Evolutionary conservation across 2,113 vertebrate species (phyloP), one percentile per base, ranked within the genome.

Genomic region (Mastomys natalensis): DNA sequence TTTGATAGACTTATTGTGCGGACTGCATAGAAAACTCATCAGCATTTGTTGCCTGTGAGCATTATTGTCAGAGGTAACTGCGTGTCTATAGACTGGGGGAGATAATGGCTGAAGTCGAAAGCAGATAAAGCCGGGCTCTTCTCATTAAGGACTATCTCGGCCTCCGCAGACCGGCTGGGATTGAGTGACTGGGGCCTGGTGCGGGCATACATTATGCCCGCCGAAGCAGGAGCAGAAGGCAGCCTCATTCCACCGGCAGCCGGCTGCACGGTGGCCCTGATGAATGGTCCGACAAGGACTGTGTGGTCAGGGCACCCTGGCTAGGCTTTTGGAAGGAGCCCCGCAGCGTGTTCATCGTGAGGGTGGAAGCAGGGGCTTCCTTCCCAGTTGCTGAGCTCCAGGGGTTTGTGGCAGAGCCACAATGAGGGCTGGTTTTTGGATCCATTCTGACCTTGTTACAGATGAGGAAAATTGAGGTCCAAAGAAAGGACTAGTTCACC

Each of bases 71-170:
- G 99, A 99, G 99, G 99, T 99, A 99, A 99, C 99, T 99, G 99
- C 99, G 98, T 99, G 99, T 99, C 99, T 99, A 99, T 99, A 99
- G 99, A 99, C 99, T 99, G 99, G 99, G 99, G 98, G 98, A 99
- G 99, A 99, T 99, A 99, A 99, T 99, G 99, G 99, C 99, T 99
- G 99, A 98, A 99, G 99, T 99, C 99, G 99, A 99, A 99, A 99
- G 99, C 99, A 99, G 99, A 99, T 99, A 99, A 99, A 99, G 99
- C 98, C 98, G 96, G 98, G 99, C 99, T 99, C 99, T 99, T 99
- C 99, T 99, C 99, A 99, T 99, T 99, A 99, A 99, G 99, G 99
- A 99, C 99, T 99, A 99, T 99, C 99, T 99, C 98, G 99, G 99
- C 99, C 99, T 99, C 98, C 99, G 99, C 99, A 99, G 99, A 99